A percentile compares a stretch with the other conserved stretches of the same genome.
Conservation (phyloP, 2,113 vertebrate genomes). For the Rhinolophus sinicus region DNA sequence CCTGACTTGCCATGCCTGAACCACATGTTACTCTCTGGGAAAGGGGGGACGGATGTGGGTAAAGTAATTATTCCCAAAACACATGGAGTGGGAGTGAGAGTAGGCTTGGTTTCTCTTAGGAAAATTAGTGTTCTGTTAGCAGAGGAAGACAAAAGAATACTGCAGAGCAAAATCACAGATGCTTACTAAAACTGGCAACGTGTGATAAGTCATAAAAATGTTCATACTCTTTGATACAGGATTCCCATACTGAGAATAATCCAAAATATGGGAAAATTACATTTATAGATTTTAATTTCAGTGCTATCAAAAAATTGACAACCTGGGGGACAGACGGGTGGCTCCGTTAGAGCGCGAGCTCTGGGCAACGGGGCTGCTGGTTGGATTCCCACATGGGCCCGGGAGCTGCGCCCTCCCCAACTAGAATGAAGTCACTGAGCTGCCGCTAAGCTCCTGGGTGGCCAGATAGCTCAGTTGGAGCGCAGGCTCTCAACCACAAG, state of each 20-base stretch:
- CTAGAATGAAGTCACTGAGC: too few species aligned
- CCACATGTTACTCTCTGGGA: background rate
- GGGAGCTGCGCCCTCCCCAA: too few species aligned
- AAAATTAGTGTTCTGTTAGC: background rate
- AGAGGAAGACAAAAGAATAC: background rate
- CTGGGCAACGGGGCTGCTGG: too few species aligned
- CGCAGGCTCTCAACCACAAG: too few species aligned
- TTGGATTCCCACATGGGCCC: too few species aligned
- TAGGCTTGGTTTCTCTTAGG: background rate
- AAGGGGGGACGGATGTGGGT: background rate
- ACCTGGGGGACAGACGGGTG: background rate
- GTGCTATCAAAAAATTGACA: background rate
- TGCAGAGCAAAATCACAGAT: background rate
- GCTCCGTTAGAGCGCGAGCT: too few species aligned
- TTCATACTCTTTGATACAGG: background rate
- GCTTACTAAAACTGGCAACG: background rate
- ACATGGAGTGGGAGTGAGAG: background rate
- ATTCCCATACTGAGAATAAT: background rate
- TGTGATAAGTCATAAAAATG: background rate
- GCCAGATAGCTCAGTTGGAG: too few species aligned
- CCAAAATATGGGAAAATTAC: background rate
- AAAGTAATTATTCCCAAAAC: background rate
- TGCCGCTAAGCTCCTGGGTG: too few species aligned
- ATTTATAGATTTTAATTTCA: conserved; percentile 9
- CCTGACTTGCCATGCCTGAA: background rate